Conservation (phyloP, 2,113 vertebrate genomes). For the Chelonoidis abingdonii region DNA sequence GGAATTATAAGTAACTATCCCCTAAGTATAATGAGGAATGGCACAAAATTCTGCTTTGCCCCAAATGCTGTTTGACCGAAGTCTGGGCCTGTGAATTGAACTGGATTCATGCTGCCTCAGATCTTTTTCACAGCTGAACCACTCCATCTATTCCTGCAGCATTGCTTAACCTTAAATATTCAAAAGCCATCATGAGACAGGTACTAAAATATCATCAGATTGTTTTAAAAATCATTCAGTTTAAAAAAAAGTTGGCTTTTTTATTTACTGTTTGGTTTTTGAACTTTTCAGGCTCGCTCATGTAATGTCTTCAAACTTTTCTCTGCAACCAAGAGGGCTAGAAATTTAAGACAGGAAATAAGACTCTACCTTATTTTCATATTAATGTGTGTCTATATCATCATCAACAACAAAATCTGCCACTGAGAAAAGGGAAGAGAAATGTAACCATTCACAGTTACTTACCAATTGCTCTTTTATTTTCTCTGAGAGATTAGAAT, state of each 20-base stretch:
- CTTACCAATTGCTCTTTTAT: slow-evolving; percentile 75
- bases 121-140: neutral
- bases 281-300: neutral
- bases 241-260: neutral
- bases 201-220: neutral
- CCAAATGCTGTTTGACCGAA: neutral
- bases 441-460: neutral
- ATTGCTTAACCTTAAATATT: neutral
- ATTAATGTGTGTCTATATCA: neutral
- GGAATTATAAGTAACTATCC: neutral
- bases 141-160: neutral
- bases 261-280: neutral
- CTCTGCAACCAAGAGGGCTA: neutral
- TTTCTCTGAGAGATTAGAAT: slow-evolving; percentile 79
- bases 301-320: neutral
- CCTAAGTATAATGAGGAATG: neutral
- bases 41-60: neutral
- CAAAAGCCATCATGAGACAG: neutral
- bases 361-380: neutral
- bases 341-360: neutral
- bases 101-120: neutral
- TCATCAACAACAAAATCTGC: neutral
- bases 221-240: neutral
- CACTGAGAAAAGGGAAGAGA: fast-evolving
- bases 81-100: neutral